These are phyloP conservation scores for Fundulus diaphanus DNA, from an alignment of 2,797 vertebrate species.

Conservation along the genomic window DNA sequence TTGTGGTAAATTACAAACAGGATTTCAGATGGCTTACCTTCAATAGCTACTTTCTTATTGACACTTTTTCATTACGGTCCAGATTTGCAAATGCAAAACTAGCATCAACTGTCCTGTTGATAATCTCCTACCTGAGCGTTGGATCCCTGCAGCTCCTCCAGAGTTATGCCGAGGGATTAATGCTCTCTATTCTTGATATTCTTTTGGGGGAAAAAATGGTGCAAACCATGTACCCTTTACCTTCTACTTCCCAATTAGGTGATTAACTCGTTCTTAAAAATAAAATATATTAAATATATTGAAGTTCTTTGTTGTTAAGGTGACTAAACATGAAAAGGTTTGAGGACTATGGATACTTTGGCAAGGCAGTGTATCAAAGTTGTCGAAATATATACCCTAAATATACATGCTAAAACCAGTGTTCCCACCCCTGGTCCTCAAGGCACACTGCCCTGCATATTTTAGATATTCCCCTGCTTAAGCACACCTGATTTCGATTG, in stretches of 20 bases:
- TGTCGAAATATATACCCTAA: background rate
- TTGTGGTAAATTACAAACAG: background rate
- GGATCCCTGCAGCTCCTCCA: too few relatives aligned
- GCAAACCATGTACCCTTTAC: too few relatives aligned
- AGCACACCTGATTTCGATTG: too few relatives aligned
- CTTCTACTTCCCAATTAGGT: background rate
- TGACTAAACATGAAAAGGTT: too few relatives aligned
- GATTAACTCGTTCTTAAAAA: background rate
- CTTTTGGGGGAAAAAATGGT: too few relatives aligned
- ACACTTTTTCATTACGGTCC: background rate
- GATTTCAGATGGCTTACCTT: background rate
- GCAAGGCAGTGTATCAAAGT: background rate
- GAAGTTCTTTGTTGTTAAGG: too few relatives aligned
- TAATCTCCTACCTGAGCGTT: background rate
- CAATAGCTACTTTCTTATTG: background rate
- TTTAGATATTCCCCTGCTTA: too few relatives aligned
- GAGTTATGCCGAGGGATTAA: too few relatives aligned
- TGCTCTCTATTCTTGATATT: background rate
- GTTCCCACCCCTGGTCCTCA: too few relatives aligned
- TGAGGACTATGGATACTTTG: background rate
- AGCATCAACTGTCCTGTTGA: background rate
- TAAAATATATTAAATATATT: background rate
- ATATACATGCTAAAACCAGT: too few relatives aligned
- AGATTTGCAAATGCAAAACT: background rate
- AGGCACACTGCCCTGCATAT: too few relatives aligned